Base-by-base conservation (phyloP, 1,140 invertebrate species). In the Olivierus martensii region DNA sequence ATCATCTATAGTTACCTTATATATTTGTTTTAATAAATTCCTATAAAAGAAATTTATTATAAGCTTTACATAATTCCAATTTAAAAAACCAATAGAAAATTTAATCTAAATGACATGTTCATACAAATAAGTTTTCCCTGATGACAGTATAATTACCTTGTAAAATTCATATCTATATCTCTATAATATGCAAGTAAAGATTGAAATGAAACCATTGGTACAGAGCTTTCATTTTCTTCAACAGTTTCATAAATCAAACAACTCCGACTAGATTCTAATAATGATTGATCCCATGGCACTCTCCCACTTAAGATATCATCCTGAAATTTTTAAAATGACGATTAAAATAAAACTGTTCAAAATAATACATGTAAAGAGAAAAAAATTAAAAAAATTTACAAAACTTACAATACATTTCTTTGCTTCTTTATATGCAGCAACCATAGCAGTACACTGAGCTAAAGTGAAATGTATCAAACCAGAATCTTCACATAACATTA, bases 181-280 rank as follows among this genome's bases (percentile, higher is more conserved):
- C 79, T 76, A 53, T 85, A 79, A 64, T 84, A 84, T 36, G 77
- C 77, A 5, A 80, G 63, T 10, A 91, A 66, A 0, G 84, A 86
- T 52, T 83, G 75, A 14, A 67, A 62, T 2, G 85, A 78, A 1
- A 82, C 74, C 61, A 81, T 76, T 1, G 81, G 76, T 1, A 89
- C 77, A 51, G 79, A 83, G 59, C 84, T 82, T 66, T 90, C 83
- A 55, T 77, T 70, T 55, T 83, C 78, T 9, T 28, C 28, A 52
- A 91, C 84, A 9, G 88, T 77, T 65, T 89, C 81, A 69, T 83
- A 92, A 42, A 91, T 79, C 2, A 88, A 67, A 11, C 86, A 87
- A 61, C 84, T 85, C 63, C 81, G 84, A 0, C 86, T 87, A 0
- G 85, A 84, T 60, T 84, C 83, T 52, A 90, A 78, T 37, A 90